Base-by-base conservation (phyloP, 2,113 vertebrate genomes). In the Hydrolagus affinis region DNA sequence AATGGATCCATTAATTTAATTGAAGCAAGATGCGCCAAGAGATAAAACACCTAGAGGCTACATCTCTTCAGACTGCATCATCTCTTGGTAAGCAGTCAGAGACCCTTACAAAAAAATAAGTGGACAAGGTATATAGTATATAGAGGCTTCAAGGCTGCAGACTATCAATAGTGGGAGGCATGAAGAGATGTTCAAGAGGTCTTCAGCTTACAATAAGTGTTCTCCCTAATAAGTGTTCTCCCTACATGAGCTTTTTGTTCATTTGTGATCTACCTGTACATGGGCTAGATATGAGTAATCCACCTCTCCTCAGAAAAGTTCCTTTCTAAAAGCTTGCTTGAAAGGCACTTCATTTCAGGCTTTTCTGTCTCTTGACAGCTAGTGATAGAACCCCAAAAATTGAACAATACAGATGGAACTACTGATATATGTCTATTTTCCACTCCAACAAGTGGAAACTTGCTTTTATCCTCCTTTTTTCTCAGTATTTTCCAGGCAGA, bases 1-100 rank as follows among this genome's bases (percentile, higher is more conserved):
- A 98, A 97, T 97, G 95, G 94, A 95, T 97, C 97, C 97, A 99
- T 99, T 99, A 98, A 98, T 98, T 98, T 99, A 98, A 99, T 99
- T 98, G 97, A 97, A 97, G 96, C 91, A 87, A 93, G 95, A 94
- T 93, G 93, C 93, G 95, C 96, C 96, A 95, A 95, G 95, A 98
- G 96, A 98, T 97, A 97, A 98, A 99, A 97, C 96, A 96, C 96
- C 94, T 93, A 92, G 89, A 93, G 89, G 91, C 94, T 92, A 93
- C 92, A 94, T 96, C 96, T 96, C 96, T 95, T 95, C 94, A 96
- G 93, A 90, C 90, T 89, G 93, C 90, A 90, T 90, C 92, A 93
- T 93, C 88, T 91, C 94, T 93, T 92, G 92, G 95, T 95, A 97
- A 97, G 96, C 95, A 97, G 95, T 94, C 95, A 89, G 92, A 94